Conservation (phyloP, 1,140 invertebrate genomes). For the Scylla paramamosain region DNA sequence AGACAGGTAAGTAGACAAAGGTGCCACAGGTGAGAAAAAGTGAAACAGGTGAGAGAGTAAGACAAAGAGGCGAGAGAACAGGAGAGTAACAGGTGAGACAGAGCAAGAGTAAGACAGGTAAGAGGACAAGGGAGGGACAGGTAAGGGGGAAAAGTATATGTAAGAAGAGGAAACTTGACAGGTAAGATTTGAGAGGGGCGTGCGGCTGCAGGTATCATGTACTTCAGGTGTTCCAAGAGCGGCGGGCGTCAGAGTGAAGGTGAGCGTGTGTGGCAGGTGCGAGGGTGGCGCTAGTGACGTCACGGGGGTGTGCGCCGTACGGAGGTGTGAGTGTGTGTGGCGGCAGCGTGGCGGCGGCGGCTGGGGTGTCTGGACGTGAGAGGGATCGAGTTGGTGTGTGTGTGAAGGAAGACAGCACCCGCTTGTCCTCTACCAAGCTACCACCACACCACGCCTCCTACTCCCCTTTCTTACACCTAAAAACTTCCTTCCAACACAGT, state of each 20-base stretch:
- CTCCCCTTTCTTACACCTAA: not conserved
- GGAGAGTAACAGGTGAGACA: not conserved
- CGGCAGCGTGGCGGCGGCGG: not conserved
- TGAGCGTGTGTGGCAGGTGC: not conserved
- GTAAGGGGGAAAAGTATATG: not conserved
- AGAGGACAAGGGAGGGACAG: not conserved
- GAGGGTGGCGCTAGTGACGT: not conserved
- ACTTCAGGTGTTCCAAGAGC: not conserved
- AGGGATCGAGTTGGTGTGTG: not conserved
- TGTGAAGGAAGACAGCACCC: not conserved
- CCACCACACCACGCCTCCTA: not conserved
- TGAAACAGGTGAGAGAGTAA: not conserved
- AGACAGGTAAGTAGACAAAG: not conserved
- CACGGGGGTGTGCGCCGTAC: constrained; percentile 7
- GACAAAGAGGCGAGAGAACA: not conserved
- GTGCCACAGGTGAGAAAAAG: not conserved
- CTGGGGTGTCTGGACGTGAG: constrained; percentile 3
- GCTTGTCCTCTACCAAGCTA: not conserved
- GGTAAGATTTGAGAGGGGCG: not conserved
- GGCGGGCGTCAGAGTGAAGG: not conserved
- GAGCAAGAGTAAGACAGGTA: not conserved
- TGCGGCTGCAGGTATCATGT: not conserved
- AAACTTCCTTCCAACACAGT: not conserved
- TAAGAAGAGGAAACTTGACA: not conserved
- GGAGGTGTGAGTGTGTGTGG: constrained; percentile 7